Conservation (phyloP, 2,113 vertebrate species). For the Erpornis zantholeuca region DNA sequence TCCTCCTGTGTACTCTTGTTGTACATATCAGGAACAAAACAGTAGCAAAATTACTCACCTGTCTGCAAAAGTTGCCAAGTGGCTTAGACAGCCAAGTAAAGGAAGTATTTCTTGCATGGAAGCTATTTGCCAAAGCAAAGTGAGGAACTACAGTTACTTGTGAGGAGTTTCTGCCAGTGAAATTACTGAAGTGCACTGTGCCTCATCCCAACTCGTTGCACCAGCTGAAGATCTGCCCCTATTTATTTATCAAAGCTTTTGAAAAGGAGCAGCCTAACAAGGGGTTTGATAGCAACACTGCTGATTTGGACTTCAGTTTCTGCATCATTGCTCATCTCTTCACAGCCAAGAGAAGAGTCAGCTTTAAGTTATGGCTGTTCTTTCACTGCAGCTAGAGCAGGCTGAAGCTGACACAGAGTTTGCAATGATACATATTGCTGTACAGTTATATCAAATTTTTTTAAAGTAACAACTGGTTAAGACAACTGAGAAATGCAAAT, state of each 20-base stretch:
- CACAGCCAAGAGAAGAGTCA: background rate
- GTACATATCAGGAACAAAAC: background rate
- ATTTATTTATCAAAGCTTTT: background rate
- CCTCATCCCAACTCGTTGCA: fast-evolving
- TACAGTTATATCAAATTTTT: background rate
- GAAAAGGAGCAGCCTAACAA: background rate
- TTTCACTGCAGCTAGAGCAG: background rate
- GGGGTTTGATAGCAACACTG: background rate
- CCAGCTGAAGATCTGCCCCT: background rate
- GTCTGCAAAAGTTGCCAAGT: background rate
- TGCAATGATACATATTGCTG: background rate
- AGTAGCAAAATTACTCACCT: background rate
- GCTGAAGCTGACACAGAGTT: background rate
- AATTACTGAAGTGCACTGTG: background rate
- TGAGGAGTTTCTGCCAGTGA: background rate
- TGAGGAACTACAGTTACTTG: background rate
- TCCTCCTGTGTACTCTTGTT: background rate
- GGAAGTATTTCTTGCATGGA: background rate
- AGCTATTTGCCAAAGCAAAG: background rate
- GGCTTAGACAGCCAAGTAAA: background rate
- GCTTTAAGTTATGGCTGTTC: background rate
- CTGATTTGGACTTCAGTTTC: background rate
- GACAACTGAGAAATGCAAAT: background rate
- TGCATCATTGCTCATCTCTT: background rate
- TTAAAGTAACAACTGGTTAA: background rate